A percentile compares a stretch with the other conserved stretches of the same genome.
Conservation (phyloP, 2,797 vertebrate genomes). For the Thripadectes ignobilis region DNA sequence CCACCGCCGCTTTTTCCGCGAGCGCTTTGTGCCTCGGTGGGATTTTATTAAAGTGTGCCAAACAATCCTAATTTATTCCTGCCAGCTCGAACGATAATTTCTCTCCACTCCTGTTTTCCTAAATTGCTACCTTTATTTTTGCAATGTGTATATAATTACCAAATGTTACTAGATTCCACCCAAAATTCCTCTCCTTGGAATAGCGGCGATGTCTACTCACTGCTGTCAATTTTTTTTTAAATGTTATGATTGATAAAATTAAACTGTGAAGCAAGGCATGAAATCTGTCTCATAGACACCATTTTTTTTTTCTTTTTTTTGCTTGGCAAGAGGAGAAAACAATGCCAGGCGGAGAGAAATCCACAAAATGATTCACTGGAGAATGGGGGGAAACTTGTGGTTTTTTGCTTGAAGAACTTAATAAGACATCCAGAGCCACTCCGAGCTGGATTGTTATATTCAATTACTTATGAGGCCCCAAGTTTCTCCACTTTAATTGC, state of each 20-base stretch:
- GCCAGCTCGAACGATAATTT: slow-evolving; percentile 55
- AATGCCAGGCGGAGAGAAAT: not conserved
- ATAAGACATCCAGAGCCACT: slow-evolving; percentile 68
- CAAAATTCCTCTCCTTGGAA: slow-evolving; percentile 65
- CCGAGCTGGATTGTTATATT: slow-evolving; percentile 65
- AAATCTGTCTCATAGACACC: slow-evolving; percentile 33
- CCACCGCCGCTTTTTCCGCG: not conserved
- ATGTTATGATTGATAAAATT: slow-evolving; percentile 70
- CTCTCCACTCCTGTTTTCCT: slow-evolving; percentile 53
- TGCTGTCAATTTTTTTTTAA: slow-evolving; percentile 56
- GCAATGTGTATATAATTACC: slow-evolving; percentile 77
- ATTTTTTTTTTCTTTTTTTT: not conserved
- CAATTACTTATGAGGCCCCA: slow-evolving; percentile 63
- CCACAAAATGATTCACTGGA: not conserved
- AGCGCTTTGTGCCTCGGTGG: not conserved
- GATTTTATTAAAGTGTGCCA: slow-evolving; percentile 43
- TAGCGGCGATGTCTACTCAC: slow-evolving; percentile 41
- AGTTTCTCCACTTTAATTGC: slow-evolving; percentile 78
- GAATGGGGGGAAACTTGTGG: not conserved
- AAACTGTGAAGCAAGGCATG: slow-evolving; percentile 60
- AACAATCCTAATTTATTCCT: slow-evolving; percentile 57
- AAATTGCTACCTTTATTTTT: slow-evolving; percentile 72
- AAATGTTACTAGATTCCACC: slow-evolving; percentile 50
- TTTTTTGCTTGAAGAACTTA: slow-evolving; percentile 54
- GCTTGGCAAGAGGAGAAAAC: not conserved